These are phyloP conservation scores for Eucriotettix oculatus DNA, from an alignment of 2,888 invertebrate genomes.

Conservation along the genomic window DNA sequence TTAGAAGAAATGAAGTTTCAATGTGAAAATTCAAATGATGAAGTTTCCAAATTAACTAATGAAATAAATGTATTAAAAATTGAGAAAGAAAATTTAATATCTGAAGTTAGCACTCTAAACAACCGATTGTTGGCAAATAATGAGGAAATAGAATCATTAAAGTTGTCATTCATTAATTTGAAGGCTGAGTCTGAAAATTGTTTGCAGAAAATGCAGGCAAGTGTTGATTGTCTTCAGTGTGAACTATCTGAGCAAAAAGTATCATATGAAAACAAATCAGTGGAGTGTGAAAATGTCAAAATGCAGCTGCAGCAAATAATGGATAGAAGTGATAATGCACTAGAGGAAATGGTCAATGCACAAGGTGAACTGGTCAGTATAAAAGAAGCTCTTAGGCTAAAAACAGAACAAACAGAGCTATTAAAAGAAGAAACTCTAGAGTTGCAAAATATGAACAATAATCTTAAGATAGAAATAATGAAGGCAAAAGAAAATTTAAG, in stretches of 20 bases:
- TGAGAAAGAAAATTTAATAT: not conserved
- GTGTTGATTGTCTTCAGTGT: not conserved
- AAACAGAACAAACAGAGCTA: not conserved
- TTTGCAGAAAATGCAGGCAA: not conserved
- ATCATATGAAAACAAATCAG: not conserved
- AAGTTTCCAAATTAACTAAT: not conserved
- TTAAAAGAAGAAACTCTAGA: not conserved
- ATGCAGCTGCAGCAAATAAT: not conserved
- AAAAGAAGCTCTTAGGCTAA: not conserved
- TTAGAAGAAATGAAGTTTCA: too few relatives aligned
- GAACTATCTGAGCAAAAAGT: not conserved
- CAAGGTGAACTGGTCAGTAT: not conserved
- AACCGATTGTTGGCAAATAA: not conserved
- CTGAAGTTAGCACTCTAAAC: not conserved
- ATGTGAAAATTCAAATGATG: too few relatives aligned
- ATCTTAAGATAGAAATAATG: not conserved
- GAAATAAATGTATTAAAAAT: not conserved
- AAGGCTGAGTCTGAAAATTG: not conserved
- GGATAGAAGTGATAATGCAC: not conserved
- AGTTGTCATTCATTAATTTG: not conserved
- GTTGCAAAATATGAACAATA: not conserved
- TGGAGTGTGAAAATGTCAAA: not conserved
- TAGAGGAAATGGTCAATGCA: not conserved
- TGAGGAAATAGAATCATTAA: not conserved
- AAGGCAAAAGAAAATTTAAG: not conserved